Percentiles rank a stretch among this genome's conserved stretches.
phyloP scores from a whole-genome alignment of 2,797 vertebrate species.

The Mionectes olivaceus region DNA sequence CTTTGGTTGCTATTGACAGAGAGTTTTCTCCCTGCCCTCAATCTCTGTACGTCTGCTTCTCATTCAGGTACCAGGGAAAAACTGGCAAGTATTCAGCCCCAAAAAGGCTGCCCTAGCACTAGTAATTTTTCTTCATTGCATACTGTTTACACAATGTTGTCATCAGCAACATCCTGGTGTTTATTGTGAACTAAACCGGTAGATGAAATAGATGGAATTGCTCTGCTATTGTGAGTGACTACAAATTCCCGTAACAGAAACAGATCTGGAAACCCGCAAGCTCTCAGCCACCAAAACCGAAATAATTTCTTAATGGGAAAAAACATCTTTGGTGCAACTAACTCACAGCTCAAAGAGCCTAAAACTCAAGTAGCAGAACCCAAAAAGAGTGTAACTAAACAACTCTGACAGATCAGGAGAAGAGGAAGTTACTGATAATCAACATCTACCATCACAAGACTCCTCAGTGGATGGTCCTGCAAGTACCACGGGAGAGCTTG shows the following conservation, averaged over 20 bases:
- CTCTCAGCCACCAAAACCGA: background rate
- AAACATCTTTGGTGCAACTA: background rate
- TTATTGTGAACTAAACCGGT: background rate
- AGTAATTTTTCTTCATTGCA: background rate
- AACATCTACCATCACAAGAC: background rate
- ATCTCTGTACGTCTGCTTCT: background rate
- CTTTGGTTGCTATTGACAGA: background rate
- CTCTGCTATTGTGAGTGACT: background rate
- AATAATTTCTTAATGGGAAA: background rate
- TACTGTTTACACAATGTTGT: background rate
- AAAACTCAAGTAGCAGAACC: background rate
- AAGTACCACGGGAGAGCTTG: background rate
- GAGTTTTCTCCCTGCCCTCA: background rate
- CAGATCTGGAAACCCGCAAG: background rate
- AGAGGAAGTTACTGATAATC: background rate
- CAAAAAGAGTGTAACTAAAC: background rate
- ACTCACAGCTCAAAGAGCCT: background rate
- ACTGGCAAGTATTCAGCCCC: background rate
- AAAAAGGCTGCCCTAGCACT: background rate
- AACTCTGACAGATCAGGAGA: background rate
- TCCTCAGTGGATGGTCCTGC: background rate
- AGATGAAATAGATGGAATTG: background rate
- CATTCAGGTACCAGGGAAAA: conserved; percentile 6
- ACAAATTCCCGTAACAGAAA: background rate
- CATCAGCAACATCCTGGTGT: background rate